A percentile compares a stretch with the other conserved stretches of the same genome.
Evolutionary conservation across 1,140 invertebrate species (phyloP).

Genomic region (Pinna nobilis): DNA sequence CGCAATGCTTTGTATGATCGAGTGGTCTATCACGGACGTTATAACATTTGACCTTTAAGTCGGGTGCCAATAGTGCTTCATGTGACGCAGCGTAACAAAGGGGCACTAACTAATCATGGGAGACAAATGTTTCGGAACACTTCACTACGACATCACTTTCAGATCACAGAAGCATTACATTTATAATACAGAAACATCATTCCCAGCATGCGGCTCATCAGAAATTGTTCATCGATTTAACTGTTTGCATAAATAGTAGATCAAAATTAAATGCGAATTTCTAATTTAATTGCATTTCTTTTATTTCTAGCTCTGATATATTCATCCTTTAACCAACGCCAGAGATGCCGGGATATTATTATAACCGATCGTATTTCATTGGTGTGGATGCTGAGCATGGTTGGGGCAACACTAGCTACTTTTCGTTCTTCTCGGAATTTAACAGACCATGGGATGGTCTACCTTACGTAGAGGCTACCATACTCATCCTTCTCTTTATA

Average conservation of each 20-base stretch:
- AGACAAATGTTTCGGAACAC: too few relatives aligned
- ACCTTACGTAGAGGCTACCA: constrained; percentile 51
- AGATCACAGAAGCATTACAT: neutral
- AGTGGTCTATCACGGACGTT: too few relatives aligned
- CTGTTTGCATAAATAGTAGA: neutral
- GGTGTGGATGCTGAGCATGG: constrained; percentile 47
- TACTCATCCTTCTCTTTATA: constrained; percentile 55
- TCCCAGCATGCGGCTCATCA: neutral
- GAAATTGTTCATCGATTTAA: neutral
- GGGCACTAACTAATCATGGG: neutral
- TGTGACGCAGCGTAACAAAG: neutral
- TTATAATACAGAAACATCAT: neutral
- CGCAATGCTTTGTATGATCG: too few relatives aligned
- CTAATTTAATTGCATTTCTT: neutral
- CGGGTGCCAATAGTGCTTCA: too few relatives aligned
- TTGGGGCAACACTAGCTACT: constrained; percentile 58
- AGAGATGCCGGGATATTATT: constrained; percentile 19
- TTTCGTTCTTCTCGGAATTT: constrained; percentile 65
- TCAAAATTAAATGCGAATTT: neutral
- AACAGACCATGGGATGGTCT: constrained; percentile 49
- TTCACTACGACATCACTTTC: too few relatives aligned
- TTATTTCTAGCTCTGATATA: neutral
- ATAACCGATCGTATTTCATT: constrained; percentile 57
- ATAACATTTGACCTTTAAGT: too few relatives aligned
- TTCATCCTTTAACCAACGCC: neutral